Conservation (phyloP, 37 sponge, comb jelly and placozoan species). For the Agelas oroides region DNA sequence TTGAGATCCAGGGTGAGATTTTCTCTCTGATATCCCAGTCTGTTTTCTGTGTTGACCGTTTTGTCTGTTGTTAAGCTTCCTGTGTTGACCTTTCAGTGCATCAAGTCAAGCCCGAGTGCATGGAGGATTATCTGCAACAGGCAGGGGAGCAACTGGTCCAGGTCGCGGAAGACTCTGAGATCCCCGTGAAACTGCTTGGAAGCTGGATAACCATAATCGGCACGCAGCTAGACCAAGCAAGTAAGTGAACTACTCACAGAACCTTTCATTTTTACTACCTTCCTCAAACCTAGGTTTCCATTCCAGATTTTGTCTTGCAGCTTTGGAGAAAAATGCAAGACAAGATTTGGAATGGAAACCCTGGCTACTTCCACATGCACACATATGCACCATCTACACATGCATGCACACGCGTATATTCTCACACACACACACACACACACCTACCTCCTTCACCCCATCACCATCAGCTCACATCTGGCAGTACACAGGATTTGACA, state of each 20-base stretch:
- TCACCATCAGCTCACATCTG: slow-evolving; percentile 65
- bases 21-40: too few relatives aligned
- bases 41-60: not conserved
- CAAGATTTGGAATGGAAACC: too few relatives aligned
- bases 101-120: slow-evolving; percentile 76
- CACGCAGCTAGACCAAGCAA: slow-evolving; percentile 65
- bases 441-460: not conserved
- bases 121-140: slow-evolving; percentile 69
- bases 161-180: slow-evolving; percentile 29
- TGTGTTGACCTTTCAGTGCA: slow-evolving; percentile 47
- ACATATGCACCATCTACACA: too few relatives aligned
- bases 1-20: slow-evolving; percentile 60
- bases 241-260: too few relatives aligned
- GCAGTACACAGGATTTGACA: slow-evolving; percentile 49
- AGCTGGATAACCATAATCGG: slow-evolving; percentile 87
- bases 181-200: slow-evolving; percentile 79
- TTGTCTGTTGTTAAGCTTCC: not conserved
- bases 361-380: too few relatives aligned
- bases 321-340: too few relatives aligned
- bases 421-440: not conserved
- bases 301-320: too few relatives aligned
- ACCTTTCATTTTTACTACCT: too few relatives aligned
- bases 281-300: too few relatives aligned
- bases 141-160: slow-evolving; percentile 54
- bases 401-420: not conserved